These are phyloP conservation scores for Galaxias olidus DNA, from an alignment of 2,797 vertebrate genomes.

Conservation along the genomic window DNA sequence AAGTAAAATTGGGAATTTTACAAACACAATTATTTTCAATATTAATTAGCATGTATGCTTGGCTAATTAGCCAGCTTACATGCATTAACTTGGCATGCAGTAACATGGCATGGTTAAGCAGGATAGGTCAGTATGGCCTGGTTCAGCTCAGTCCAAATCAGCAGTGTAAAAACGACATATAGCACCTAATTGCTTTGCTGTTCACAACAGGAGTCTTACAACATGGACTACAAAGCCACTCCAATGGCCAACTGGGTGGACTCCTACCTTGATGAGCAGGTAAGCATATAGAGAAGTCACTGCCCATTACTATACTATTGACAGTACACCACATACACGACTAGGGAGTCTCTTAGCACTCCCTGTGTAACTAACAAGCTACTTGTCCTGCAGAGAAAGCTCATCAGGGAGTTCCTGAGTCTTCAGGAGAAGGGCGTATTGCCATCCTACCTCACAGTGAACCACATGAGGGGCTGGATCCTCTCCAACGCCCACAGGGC, in stretches of 20 bases:
- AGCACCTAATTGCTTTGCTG: too few species aligned
- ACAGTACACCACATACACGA: background rate
- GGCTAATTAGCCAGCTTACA: too few species aligned
- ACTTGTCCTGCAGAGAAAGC: background rate
- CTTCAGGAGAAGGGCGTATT: background rate
- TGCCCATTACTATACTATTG: background rate
- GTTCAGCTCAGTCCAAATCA: too few species aligned
- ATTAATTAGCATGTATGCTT: too few species aligned
- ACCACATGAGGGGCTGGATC: conserved; percentile 1
- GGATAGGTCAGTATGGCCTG: too few species aligned
- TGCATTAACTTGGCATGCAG: too few species aligned
- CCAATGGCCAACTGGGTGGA: background rate
- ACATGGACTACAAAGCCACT: background rate
- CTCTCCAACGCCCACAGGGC: background rate
- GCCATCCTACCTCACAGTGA: background rate
- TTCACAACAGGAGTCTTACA: background rate
- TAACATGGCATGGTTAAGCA: too few species aligned
- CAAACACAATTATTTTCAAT: too few species aligned
- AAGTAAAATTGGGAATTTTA: too few species aligned
- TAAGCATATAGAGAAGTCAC: background rate
- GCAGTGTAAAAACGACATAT: too few species aligned
- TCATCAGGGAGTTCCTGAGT: conserved; percentile 7
- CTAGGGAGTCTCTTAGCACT: background rate
- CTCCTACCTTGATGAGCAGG: conserved; percentile 4
- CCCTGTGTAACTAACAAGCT: background rate